Conservation (phyloP, 2,113 vertebrate species). For the Podilymbus podiceps region DNA sequence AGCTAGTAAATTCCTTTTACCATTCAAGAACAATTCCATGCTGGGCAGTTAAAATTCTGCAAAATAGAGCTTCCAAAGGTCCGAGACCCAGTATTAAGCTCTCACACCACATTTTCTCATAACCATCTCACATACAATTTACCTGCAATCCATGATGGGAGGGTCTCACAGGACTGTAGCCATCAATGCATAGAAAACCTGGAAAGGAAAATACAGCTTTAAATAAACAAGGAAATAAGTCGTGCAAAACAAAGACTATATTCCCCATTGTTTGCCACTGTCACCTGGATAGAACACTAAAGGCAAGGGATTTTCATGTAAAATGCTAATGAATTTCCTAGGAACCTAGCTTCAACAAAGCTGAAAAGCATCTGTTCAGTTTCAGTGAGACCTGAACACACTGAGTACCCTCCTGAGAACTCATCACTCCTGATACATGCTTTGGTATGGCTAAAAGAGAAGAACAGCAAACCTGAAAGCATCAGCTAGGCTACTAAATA, state of each 20-base stretch:
- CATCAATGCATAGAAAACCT: not conserved
- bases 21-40: not conserved
- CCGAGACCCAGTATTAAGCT: not conserved
- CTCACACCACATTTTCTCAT: not conserved
- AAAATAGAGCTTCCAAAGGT: not conserved
- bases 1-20: not conserved
- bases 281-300: not conserved
- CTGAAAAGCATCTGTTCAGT: constrained; percentile 4
- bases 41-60: not conserved
- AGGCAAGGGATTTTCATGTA: not conserved
- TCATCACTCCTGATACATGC: not conserved
- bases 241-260: not conserved
- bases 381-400: constrained; percentile 1
- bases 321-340: constrained; percentile 26
- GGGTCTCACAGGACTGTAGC: not conserved
- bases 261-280: not conserved
- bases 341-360: not conserved
- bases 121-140: not conserved
- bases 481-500: not conserved
- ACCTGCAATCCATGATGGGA: not conserved
- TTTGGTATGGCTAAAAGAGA: not conserved
- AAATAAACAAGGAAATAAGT: not conserved
- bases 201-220: not conserved
- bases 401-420: not conserved
- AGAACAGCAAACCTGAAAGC: not conserved